Evolutionary conservation across 1,140 invertebrate genomes (phyloP).

Genomic region (Caligus rogercresseyi): DNA sequence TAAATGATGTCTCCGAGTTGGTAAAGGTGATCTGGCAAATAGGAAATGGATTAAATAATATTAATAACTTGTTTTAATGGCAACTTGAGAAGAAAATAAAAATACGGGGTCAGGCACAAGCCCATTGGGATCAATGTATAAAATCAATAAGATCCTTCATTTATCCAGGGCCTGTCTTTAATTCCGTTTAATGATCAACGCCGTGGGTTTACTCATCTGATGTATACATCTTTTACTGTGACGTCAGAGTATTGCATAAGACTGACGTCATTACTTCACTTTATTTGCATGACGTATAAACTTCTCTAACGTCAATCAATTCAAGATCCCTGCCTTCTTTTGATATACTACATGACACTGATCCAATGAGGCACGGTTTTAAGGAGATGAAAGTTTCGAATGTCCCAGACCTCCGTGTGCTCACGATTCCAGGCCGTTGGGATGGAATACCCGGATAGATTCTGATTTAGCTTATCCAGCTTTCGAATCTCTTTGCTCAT

Average conservation of each 20-base stretch:
- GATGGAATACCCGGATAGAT: constrained; percentile 87
- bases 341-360: constrained; percentile 53
- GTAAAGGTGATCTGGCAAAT: constrained; percentile 44
- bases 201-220: no score
- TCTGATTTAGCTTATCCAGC: constrained; percentile 91
- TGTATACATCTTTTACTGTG: no score
- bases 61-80: constrained; percentile 14
- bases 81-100: constrained; percentile 20
- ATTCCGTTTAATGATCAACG: no score
- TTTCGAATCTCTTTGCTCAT: constrained; percentile 64
- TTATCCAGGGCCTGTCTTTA: no score
- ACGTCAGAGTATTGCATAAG: no score
- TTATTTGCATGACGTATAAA: constrained; percentile 20
- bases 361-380: constrained; percentile 81
- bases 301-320: constrained; percentile 30
- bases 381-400: constrained; percentile 79
- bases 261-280: no score
- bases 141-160: no score
- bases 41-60: constrained; percentile 6
- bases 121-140: no score
- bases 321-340: constrained; percentile 35
- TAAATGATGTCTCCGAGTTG: constrained; percentile 44
- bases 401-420: constrained; percentile 65
- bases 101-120: constrained; percentile 21
- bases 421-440: constrained; percentile 82